Base-by-base conservation (phyloP, 2,113 vertebrate genomes). In the Hippocampus comes region DNA sequence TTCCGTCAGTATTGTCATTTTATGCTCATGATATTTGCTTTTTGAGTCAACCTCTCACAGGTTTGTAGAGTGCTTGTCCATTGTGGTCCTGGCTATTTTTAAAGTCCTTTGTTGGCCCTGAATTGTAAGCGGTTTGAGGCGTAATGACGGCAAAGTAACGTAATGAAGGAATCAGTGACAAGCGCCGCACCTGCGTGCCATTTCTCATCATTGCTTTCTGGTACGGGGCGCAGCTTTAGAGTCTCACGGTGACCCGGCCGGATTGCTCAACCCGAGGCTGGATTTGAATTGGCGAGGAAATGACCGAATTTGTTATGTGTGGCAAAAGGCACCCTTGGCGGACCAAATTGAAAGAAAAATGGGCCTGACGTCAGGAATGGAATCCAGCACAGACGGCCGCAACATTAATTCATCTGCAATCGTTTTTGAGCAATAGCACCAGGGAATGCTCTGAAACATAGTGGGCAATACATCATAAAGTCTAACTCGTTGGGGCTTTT, bases 271-370 rank as follows among this genome's bases (percentile, higher is more conserved):
- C 79, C 89, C 14, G 42, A 70, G 53, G 67, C 79, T 68, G 87
- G 77, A 88, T 84, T 86, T 85, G 82, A 83, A 88, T 87, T 86
- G 82, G 89, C 73, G 81, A 85, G 81, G 87, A 90, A 91, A 91
- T 78, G 82, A 84, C 82, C 89, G 82, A 87, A 88, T 90, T 86
- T 85, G 86, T 92, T 90, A 93, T 89, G 75, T 77, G 78, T 84
- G 88, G 89, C 86, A 88, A 91, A 89, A 89, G 81, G 64, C 43
- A 92, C 80, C 82, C 84, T 65, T 68, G 84, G 82, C 76, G 30
- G 41, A 77, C 78, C 63, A 91, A 93, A 94, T 92, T 89, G 92
- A 85, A 93, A 93, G 89, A 91, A 81, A 92, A 93, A 93, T 92
- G 90, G 89, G 78, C 70, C 82, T 73, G 82, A 88, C 81, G 78